phyloP scores from a whole-genome alignment of 2,797 vertebrate species.

The Artibeus lituratus region DNA sequence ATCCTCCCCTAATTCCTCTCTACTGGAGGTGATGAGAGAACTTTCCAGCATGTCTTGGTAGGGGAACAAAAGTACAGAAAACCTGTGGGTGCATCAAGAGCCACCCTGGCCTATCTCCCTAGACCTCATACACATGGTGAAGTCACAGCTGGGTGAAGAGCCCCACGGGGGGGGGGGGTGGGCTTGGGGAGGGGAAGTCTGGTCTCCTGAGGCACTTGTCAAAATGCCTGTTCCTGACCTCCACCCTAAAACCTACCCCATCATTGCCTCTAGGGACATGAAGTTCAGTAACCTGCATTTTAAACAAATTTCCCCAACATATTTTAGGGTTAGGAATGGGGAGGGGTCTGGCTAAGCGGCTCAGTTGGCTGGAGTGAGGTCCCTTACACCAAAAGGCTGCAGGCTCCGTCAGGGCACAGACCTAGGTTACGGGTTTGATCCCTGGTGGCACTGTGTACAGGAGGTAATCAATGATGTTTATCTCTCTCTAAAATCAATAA shows the following conservation, averaged over 20 bases:
- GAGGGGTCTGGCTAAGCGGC: neutral
- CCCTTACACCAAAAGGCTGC: neutral
- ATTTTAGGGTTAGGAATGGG: neutral
- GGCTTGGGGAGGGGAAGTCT: neutral
- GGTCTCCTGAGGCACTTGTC: neutral
- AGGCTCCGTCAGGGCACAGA: neutral
- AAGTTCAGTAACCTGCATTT: neutral
- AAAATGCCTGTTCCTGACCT: neutral
- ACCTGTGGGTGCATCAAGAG: neutral
- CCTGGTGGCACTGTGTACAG: neutral
- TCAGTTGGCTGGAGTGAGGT: neutral
- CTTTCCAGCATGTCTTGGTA: neutral
- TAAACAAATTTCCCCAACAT: neutral
- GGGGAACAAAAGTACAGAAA: neutral
- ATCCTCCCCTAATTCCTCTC: rapidly evolving
- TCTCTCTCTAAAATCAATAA: neutral
- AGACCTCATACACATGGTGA: neutral
- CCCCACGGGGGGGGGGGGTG: neutral
- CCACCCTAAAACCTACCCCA: neutral
- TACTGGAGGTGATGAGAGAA: neutral
- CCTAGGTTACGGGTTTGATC: neutral
- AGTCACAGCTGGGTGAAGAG: neutral
- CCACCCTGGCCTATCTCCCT: neutral
- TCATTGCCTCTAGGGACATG: neutral
- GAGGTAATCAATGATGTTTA: neutral